Percentiles rank a stretch among this genome's conserved stretches.
Evolutionary conservation across 2,888 invertebrate genomes (phyloP).

Genomic region (Onchidella celtica): DNA sequence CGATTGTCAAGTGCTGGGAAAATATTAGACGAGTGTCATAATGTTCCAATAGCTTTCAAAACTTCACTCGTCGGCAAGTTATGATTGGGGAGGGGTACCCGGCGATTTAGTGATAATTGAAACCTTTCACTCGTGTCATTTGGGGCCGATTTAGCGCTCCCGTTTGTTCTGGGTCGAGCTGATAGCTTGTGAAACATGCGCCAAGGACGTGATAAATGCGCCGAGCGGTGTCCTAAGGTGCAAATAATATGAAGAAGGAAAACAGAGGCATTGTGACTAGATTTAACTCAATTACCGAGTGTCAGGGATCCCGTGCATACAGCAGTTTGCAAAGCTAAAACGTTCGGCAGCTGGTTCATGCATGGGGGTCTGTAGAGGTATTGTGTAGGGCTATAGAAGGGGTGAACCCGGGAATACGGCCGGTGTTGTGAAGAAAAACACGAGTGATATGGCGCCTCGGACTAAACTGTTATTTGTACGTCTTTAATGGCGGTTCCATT

Average conservation of each 20-base stretch:
- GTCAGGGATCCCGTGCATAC: conserved; percentile 2
- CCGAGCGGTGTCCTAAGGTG: conserved; percentile 42
- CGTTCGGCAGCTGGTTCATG: conserved; percentile 31
- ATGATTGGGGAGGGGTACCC: conserved; percentile 42
- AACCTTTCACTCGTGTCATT: conserved; percentile 40
- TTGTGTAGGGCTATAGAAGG: not conserved
- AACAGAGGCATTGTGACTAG: conserved; percentile 34
- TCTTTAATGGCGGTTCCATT: conserved; percentile 29
- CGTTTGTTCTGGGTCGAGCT: conserved; percentile 1
- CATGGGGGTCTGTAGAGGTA: not conserved
- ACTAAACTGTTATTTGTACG: not conserved
- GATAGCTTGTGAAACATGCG: conserved; percentile 33
- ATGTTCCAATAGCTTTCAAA: conserved; percentile 1
- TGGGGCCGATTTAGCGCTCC: conserved; percentile 23
- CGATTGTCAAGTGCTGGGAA: conserved; percentile 40
- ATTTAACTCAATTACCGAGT: conserved; percentile 40
- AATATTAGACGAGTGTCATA: conserved; percentile 45
- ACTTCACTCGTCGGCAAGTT: conserved; percentile 1
- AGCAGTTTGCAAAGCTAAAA: conserved; percentile 25
- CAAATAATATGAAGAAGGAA: conserved; percentile 43
- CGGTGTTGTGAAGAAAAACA: conserved; percentile 11
- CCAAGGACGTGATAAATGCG: conserved; percentile 43
- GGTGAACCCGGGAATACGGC: not conserved
- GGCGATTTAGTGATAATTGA: conserved; percentile 45
- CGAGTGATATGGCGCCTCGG: not conserved